phyloP scores from a whole-genome alignment of 2,888 invertebrate species.

The Apotomis turbidana region DNA sequence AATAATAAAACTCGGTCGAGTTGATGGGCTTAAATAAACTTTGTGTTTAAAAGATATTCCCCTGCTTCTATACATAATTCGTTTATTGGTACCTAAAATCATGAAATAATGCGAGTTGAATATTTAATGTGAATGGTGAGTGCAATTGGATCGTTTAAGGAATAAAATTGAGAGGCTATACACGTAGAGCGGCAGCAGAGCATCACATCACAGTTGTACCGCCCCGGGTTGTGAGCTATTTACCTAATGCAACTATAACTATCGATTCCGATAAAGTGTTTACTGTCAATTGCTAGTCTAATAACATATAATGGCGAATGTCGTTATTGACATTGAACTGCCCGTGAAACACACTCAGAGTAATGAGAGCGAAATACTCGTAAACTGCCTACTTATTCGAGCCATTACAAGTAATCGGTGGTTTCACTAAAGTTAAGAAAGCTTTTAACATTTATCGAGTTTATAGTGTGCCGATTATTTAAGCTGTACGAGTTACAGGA shows the following conservation, averaged over 20 bases:
- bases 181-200: constrained; percentile 51
- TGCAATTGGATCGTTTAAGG: no score
- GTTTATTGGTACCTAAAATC: no score
- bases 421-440: constrained; percentile 21
- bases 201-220: constrained; percentile 54
- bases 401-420: constrained; percentile 29
- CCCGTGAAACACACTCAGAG: constrained; percentile 36
- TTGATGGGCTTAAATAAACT: no score
- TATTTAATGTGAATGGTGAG: no score
- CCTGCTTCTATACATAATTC: no score
- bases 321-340: constrained; percentile 59
- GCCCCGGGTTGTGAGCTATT: constrained; percentile 60
- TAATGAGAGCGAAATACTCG: constrained; percentile 41
- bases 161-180: constrained; percentile 47
- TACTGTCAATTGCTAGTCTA: constrained; percentile 60
- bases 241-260: constrained; percentile 51
- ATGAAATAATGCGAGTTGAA: no score
- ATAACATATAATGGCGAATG: constrained; percentile 59
- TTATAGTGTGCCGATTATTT: constrained; percentile 1
- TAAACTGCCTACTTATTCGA: constrained; percentile 40
- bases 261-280: constrained; percentile 62
- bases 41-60: no score
- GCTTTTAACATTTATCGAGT: constrained; percentile 18
- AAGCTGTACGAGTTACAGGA: neutral
- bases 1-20: no score